Percentiles rank a stretch among this genome's conserved stretches.
These are phyloP conservation scores for Empidonax alnorum DNA, from an alignment of 2,113 vertebrate species.

Conservation along the genomic window DNA sequence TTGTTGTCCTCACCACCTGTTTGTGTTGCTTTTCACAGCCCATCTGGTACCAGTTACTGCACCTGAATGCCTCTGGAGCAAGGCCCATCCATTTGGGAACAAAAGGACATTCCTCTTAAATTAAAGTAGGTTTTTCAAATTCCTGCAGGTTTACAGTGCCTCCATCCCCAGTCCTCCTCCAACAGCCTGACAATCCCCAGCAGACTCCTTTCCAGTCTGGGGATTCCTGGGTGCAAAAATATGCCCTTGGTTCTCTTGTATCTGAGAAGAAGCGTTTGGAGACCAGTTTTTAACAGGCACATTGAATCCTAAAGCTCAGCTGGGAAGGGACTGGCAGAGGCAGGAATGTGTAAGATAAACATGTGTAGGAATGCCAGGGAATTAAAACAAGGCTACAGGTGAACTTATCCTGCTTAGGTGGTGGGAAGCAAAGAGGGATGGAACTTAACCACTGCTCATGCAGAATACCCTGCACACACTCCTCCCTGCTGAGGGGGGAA, in stretches of 20 bases:
- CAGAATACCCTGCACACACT: rapidly evolving
- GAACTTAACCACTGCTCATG: not conserved
- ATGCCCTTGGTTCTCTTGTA: rapidly evolving
- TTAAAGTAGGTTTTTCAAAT: constrained; percentile 31
- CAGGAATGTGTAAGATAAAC: not conserved
- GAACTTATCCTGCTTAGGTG: not conserved
- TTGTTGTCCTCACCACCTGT: constrained; percentile 22
- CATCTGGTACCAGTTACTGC: constrained; percentile 50
- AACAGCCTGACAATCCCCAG: not conserved
- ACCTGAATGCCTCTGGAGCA: constrained; percentile 18
- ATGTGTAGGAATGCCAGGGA: not conserved
- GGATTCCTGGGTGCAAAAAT: not conserved
- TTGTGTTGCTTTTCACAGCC: constrained; percentile 4
- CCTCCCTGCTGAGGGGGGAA: not conserved
- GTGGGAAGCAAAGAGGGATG: not conserved
- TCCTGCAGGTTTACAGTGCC: constrained; percentile 1
- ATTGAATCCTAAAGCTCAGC: not conserved
- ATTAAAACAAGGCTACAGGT: not conserved
- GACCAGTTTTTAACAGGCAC: not conserved
- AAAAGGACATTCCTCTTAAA: constrained; percentile 60
- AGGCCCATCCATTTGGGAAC: constrained; percentile 17
- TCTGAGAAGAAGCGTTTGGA: not conserved
- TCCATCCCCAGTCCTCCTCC: not conserved
- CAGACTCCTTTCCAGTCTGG: not conserved
- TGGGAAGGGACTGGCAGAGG: not conserved